Evolutionary conservation across 2,113 vertebrate species (phyloP).

Genomic region (Aplodontia rufa): DNA sequence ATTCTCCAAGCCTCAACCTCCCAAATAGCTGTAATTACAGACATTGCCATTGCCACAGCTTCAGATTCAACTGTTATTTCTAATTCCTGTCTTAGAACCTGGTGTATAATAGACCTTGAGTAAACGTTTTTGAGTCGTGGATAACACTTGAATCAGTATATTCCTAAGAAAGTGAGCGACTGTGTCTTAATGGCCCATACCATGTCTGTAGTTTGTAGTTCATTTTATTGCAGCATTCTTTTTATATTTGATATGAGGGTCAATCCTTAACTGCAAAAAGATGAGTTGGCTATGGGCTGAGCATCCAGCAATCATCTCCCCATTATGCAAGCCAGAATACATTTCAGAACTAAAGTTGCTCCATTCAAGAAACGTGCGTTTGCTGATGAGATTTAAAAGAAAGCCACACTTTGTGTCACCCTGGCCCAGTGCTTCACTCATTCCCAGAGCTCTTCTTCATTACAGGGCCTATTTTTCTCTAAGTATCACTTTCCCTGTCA

Average conservation of each 20-base stretch:
- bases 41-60: too few relatives aligned
- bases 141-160: background rate
- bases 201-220: background rate
- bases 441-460: slow-evolving; percentile 22
- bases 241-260: slow-evolving; percentile 1
- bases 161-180: background rate
- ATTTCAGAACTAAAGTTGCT: slow-evolving; percentile 12
- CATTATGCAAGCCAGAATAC: slow-evolving; percentile 33
- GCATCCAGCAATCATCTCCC: slow-evolving; percentile 48
- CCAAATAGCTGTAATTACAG: too few relatives aligned
- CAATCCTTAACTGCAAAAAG: background rate
- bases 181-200: background rate
- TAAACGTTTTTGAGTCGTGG: slow-evolving; percentile 7
- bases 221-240: slow-evolving; percentile 43
- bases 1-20: too few relatives aligned
- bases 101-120: background rate
- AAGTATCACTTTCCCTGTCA: slow-evolving; percentile 2
- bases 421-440: background rate
- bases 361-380: slow-evolving; percentile 39
- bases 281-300: slow-evolving; percentile 28
- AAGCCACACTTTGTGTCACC: background rate
- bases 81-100: background rate
- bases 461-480: background rate
- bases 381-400: slow-evolving; percentile 63
- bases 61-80: background rate